A percentile compares a stretch with the other conserved stretches of the same genome.
These are phyloP conservation scores for Amaurobius ferox DNA, from an alignment of 2,888 invertebrate species.

Conservation along the genomic window DNA sequence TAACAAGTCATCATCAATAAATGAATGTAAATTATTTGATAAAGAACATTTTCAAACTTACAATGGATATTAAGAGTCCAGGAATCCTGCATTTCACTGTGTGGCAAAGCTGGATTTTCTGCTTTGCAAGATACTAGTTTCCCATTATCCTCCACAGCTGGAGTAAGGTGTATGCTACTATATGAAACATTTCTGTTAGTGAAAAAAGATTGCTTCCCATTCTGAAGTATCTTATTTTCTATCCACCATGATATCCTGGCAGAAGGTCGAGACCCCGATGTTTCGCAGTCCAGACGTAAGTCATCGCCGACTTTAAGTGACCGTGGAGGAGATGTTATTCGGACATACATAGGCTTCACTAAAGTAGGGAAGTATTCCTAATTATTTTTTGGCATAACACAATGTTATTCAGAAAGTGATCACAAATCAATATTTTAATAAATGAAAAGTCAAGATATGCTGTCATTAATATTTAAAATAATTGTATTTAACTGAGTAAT, in stretches of 20 bases:
- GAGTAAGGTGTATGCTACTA: slow-evolving; percentile 73
- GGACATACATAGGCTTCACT: slow-evolving; percentile 72
- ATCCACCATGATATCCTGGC: slow-evolving; percentile 74
- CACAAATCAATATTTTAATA: too few species aligned
- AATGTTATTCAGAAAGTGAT: too few species aligned
- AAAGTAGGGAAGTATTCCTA: neutral
- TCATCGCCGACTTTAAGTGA: slow-evolving; percentile 72
- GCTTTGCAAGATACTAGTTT: slow-evolving; percentile 75
- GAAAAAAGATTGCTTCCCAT: slow-evolving; percentile 66
- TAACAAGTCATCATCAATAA: too few species aligned
- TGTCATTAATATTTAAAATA: too few species aligned
- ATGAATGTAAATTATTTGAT: too few species aligned
- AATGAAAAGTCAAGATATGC: too few species aligned
- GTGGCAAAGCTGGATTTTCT: slow-evolving; percentile 74
- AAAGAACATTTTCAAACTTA: slow-evolving; percentile 66
- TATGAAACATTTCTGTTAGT: slow-evolving; percentile 74
- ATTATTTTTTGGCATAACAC: too few species aligned
- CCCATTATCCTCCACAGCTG: slow-evolving; percentile 75
- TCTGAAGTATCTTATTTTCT: slow-evolving; percentile 71
- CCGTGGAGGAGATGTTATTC: slow-evolving; percentile 63
- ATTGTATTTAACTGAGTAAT: too few species aligned
- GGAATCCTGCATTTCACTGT: slow-evolving; percentile 74
- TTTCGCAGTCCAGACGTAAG: slow-evolving; percentile 73
- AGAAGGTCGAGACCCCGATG: slow-evolving; percentile 73
- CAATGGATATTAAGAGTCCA: slow-evolving; percentile 75